Evolutionary conservation across 2,113 vertebrate genomes (phyloP).

Genomic region (Fregetta grallaria): DNA sequence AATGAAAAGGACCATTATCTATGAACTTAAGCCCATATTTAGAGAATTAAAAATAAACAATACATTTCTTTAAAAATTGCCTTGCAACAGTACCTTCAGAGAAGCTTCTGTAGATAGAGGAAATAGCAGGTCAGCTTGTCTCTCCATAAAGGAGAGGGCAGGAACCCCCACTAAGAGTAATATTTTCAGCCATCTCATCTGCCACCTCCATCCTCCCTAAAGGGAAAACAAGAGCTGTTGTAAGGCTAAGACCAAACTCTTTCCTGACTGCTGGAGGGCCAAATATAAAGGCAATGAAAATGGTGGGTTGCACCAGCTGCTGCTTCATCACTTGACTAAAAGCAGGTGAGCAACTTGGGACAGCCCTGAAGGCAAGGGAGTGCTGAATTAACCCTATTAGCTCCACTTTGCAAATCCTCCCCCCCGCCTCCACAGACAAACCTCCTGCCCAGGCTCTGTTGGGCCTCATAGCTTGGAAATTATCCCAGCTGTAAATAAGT

Average conservation of each 20-base stretch:
- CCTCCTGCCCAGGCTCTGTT: background rate
- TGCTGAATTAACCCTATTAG: background rate
- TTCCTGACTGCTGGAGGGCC: background rate
- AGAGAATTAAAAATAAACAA: background rate
- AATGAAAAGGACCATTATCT: background rate
- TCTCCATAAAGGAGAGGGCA: background rate
- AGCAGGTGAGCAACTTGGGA: background rate
- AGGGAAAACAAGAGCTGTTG: accelerated
- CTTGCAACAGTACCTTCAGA: background rate
- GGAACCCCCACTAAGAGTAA: background rate
- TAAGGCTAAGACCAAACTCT: accelerated
- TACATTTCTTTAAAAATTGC: background rate
- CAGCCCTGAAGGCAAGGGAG: background rate
- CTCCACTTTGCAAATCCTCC: background rate
- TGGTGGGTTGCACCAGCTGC: background rate
- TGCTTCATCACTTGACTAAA: background rate
- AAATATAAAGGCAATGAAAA: background rate
- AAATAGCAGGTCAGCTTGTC: background rate
- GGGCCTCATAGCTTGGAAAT: background rate
- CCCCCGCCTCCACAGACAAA: background rate
- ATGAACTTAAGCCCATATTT: background rate
- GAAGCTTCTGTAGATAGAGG: background rate
- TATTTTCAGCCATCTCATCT: background rate
- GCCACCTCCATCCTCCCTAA: background rate
- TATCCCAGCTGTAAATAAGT: background rate